phyloP scores from a whole-genome alignment of 2,888 invertebrate genomes.

The Stegana nigrithorax region DNA sequence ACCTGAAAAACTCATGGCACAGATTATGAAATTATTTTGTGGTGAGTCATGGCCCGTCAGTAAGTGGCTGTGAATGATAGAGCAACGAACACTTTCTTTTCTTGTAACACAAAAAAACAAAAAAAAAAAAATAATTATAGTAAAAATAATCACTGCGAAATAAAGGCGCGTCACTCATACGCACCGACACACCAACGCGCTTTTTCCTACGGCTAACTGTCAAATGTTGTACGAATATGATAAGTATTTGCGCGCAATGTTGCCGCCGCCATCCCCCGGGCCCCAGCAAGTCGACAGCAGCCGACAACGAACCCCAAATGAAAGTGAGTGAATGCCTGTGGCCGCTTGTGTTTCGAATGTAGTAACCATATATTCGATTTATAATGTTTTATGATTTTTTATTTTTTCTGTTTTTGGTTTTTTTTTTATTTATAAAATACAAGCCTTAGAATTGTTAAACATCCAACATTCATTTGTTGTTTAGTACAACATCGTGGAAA shows the following conservation, averaged over 20 bases:
- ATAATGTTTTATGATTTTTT: background rate
- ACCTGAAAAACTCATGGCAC: background rate
- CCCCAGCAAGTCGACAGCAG: too few relatives aligned
- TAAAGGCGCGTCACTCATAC: constrained; percentile 62
- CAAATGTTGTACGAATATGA: too few relatives aligned
- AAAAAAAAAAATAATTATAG: background rate
- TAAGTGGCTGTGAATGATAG: too few relatives aligned
- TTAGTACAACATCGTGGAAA: too few relatives aligned
- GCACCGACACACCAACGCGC: constrained; percentile 53
- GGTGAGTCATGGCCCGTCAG: too few relatives aligned
- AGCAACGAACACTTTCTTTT: constrained; percentile 52
- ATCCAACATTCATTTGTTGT: too few relatives aligned
- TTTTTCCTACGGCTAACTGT: too few relatives aligned
- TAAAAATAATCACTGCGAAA: constrained; percentile 58
- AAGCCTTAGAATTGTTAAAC: too few relatives aligned
- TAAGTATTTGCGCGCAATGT: too few relatives aligned
- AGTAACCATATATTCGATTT: constrained; percentile 13
- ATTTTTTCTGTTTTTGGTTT: background rate
- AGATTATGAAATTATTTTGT: too few relatives aligned
- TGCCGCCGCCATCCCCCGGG: too few relatives aligned
- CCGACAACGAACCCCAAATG: too few relatives aligned
- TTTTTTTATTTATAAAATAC: background rate
- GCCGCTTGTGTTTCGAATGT: constrained; percentile 39
- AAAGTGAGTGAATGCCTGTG: constrained; percentile 48
- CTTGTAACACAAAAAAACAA: background rate